Evolutionary conservation across 1,140 invertebrate genomes (phyloP), one percentile per base, ranked within the genome.

Genomic region (Tetramorium alpestre): DNA sequence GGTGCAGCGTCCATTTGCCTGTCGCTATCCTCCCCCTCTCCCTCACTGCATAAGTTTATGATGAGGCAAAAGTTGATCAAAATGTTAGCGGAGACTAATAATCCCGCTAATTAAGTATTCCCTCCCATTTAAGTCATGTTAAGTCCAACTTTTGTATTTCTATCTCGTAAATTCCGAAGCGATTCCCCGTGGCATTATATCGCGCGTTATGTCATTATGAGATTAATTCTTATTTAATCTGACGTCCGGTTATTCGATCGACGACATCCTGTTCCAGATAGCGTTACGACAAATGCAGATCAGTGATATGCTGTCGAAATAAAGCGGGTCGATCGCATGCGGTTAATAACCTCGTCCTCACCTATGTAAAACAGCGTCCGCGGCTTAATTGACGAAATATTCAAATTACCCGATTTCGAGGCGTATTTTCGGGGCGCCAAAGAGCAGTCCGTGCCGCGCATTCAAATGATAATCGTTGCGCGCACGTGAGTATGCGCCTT

Each of bases 361-460:
- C 92, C 93, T 94, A 94, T 94, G 94, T 89, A 91, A 94, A 94
- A 86, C 88, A 92, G 90, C 73, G 72, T 87, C 33, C 80, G 67
- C 65, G 85, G 89, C 69, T 94, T 94, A 95, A 95, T 95, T 93
- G 94, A 92, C 90, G 86, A 94, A 94, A 94, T 94, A 94, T 94
- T 95, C 88, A 94, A 95, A 94, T 93, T 82, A 60, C 11, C 22
- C 70, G 82, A 65, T 41, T 51, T 33, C 51, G 13, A 72, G 44
- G 22, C 49, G 11, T 3, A 25, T 38, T 33, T 73, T 49, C n/a
- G 25, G 33, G 41, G 64, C 13, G 13, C n/a, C 69, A 22, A 54
- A 41, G 44, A 56, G 54, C 41, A 41, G 44, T 72, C 49, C 56
- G 33, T 41, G 25, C 38, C 41, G 51, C 49, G 81, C 58, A 90